Conservation (phyloP, 2,888 invertebrate species). For the Scotopteryx bipunctaria region DNA sequence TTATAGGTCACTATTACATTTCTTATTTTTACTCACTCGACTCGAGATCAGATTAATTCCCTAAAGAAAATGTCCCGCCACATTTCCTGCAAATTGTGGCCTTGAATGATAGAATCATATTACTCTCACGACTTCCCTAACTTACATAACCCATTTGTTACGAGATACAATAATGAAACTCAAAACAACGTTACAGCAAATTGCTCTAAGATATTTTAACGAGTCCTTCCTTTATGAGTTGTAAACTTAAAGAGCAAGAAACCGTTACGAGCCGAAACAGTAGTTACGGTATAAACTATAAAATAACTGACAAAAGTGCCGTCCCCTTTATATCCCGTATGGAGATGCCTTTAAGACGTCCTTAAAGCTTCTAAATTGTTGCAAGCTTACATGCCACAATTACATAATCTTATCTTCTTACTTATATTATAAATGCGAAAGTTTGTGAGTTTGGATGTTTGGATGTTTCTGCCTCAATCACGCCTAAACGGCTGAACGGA, state of each 20-base stretch:
- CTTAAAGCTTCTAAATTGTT: constrained; percentile 5
- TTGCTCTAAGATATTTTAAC: constrained; percentile 28
- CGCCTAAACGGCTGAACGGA: too few relatives aligned
- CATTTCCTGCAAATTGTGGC: neutral
- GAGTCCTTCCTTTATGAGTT: constrained; percentile 20
- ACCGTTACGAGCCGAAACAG: constrained; percentile 17
- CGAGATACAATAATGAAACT: constrained; percentile 14
- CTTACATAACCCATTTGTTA: neutral
- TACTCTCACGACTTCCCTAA: neutral
- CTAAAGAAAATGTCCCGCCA: too few relatives aligned
- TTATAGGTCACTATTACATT: too few relatives aligned
- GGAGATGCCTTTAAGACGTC: constrained; percentile 3
- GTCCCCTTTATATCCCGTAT: constrained; percentile 1
- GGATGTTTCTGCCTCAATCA: too few relatives aligned
- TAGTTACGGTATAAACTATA: constrained; percentile 21
- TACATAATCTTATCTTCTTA: too few relatives aligned
- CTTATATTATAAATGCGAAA: too few relatives aligned
- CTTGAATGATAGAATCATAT: neutral
- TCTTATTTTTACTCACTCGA: too few relatives aligned
- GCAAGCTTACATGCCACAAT: too few relatives aligned
- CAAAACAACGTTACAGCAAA: constrained; percentile 19
- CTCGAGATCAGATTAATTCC: too few relatives aligned
- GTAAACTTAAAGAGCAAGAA: constrained; percentile 24
- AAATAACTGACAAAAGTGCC: constrained; percentile 23
- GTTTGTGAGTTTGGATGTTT: too few relatives aligned